Percentiles rank a stretch among this genome's conserved stretches.
Conservation (phyloP, 2,888 invertebrate genomes). For the Notodonta dromedarius region DNA sequence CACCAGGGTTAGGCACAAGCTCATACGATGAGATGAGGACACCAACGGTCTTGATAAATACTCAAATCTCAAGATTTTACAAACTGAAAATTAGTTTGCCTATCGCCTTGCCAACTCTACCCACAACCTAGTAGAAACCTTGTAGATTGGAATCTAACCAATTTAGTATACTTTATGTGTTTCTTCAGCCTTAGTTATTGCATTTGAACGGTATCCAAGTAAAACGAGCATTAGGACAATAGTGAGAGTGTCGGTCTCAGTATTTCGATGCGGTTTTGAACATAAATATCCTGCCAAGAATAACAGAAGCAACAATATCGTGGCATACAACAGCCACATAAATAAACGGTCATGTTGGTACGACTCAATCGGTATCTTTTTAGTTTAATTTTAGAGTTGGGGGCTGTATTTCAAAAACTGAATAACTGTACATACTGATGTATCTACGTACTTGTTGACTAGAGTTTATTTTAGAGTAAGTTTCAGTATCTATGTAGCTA, state of each 20-base stretch:
- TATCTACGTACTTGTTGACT: too few relatives aligned
- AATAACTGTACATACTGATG: too few relatives aligned
- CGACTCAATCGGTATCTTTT: not conserved
- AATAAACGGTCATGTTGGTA: constrained; percentile 1
- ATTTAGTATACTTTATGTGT: constrained; percentile 1
- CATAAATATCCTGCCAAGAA: constrained; percentile 4
- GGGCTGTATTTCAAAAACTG: too few relatives aligned
- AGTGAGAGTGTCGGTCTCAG: constrained; percentile 23
- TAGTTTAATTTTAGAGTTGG: too few relatives aligned
- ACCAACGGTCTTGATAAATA: too few relatives aligned
- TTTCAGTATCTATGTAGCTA: too few relatives aligned
- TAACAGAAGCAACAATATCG: constrained; percentile 1
- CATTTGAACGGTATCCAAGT: constrained; percentile 43
- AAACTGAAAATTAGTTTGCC: too few relatives aligned
- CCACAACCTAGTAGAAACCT: not conserved
- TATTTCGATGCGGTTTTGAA: constrained; percentile 1
- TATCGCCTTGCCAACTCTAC: not conserved
- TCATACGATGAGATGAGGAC: too few relatives aligned
- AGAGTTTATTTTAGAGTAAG: too few relatives aligned
- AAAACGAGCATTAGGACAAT: constrained; percentile 29
- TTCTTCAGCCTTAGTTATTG: constrained; percentile 17
- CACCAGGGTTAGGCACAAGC: too few relatives aligned
- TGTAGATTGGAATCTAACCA: not conserved
- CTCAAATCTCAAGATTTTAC: too few relatives aligned
- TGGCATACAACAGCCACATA: not conserved